These are phyloP conservation scores for Nemoura dubitans DNA, from an alignment of 2,888 invertebrate genomes.

Conservation along the genomic window DNA sequence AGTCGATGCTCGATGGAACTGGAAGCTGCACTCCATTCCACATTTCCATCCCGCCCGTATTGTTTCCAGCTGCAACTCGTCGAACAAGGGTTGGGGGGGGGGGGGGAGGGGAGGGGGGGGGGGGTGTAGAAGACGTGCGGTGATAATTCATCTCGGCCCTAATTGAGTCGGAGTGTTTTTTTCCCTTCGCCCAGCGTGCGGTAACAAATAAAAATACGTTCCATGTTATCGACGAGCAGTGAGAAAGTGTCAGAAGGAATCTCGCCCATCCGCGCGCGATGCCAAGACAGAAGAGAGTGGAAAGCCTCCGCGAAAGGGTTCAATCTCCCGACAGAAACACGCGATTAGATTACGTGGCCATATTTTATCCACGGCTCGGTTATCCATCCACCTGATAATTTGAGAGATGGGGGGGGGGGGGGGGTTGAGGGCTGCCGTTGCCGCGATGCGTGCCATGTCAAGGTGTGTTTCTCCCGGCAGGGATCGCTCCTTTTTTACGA, in stretches of 20 bases:
- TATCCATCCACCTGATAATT: slow-evolving; percentile 7
- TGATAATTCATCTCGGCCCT: neutral
- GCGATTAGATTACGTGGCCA: neutral
- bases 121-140: neutral
- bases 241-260: neutral
- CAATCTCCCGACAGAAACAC: neutral
- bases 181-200: neutral
- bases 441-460: neutral
- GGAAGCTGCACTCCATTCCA: neutral
- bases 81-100: neutral
- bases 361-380: neutral
- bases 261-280: neutral
- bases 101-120: too few relatives aligned
- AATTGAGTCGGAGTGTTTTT: neutral
- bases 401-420: neutral
- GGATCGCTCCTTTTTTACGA: neutral
- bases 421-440: neutral
- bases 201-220: neutral
- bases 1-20: too few relatives aligned
- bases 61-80: neutral
- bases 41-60: neutral
- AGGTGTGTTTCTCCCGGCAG: neutral
- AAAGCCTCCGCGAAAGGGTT: neutral
- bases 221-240: neutral
- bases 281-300: neutral